Evolutionary conservation across 2,888 invertebrate species (phyloP).

Genomic region (Rhagonycha fulva): DNA sequence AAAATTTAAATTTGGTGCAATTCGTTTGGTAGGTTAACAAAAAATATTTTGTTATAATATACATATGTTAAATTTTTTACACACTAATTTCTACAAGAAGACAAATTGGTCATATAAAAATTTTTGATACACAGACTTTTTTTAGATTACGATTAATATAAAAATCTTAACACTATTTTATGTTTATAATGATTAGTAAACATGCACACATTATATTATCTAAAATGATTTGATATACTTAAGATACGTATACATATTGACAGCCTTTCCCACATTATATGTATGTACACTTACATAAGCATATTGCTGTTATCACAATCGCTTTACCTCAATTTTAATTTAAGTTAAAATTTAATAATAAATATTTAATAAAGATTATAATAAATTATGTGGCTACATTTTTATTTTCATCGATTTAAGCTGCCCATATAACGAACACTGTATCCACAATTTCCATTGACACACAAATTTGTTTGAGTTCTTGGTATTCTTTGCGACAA

Average conservation of each 20-base stretch:
- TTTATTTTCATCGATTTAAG: slow-evolving; percentile 43
- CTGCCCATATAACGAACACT: slow-evolving; percentile 48
- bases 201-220: background rate
- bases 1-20: slow-evolving; percentile 20
- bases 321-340: slow-evolving; percentile 1
- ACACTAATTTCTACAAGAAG: background rate
- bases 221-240: background rate
- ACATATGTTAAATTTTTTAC: background rate
- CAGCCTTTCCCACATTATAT: slow-evolving; percentile 18
- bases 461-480: slow-evolving; percentile 45
- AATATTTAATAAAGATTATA: background rate
- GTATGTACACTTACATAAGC: slow-evolving; percentile 5
- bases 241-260: slow-evolving; percentile 5
- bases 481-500: slow-evolving; percentile 79
- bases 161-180: background rate
- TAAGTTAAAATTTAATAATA: background rate
- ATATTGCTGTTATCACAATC: slow-evolving; percentile 21
- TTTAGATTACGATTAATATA: background rate
- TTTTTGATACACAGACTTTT: background rate
- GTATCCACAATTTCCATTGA: slow-evolving; percentile 47
- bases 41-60: background rate
- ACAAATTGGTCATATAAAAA: background rate
- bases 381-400: slow-evolving; percentile 19
- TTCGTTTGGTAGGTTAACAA: slow-evolving; percentile 1
- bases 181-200: background rate